phyloP scores from a whole-genome alignment of 2,113 vertebrate genomes.

The Carassius carassius region DNA sequence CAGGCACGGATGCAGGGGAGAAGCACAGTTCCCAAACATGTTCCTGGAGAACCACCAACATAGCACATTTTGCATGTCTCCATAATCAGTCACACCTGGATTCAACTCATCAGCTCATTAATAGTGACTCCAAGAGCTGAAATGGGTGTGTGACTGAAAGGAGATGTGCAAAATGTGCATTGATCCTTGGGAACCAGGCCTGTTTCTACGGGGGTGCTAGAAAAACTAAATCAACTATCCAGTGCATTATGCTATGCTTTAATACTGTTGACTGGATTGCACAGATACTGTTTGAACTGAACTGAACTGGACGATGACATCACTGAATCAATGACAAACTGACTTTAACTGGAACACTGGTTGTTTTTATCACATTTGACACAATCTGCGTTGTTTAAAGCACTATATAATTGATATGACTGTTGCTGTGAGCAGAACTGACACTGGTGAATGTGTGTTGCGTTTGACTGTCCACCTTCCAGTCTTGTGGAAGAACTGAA shows the following conservation, averaged over 20 bases:
- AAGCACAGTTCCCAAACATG: background rate
- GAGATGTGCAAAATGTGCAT: background rate
- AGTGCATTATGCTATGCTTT: no score
- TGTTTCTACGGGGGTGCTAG: no score
- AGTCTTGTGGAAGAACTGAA: slow-evolving; percentile 64
- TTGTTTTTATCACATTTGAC: no score
- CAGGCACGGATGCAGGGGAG: background rate
- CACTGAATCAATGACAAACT: no score
- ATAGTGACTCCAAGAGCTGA: background rate
- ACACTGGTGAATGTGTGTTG: background rate
- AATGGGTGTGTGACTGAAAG: background rate
- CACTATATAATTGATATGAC: background rate
- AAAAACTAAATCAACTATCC: no score
- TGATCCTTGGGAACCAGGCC: background rate
- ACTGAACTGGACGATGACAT: no score
- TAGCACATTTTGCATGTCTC: background rate
- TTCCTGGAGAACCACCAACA: background rate
- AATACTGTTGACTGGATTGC: no score
- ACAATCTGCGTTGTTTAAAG: no score
- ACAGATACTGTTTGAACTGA: no score
- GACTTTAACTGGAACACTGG: no score
- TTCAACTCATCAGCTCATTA: background rate
- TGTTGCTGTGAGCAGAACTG: background rate
- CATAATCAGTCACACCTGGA: background rate
- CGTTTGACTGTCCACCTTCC: background rate